Evolutionary conservation across 2,113 vertebrate species (phyloP).

Genomic region (Callithrix jacchus): DNA sequence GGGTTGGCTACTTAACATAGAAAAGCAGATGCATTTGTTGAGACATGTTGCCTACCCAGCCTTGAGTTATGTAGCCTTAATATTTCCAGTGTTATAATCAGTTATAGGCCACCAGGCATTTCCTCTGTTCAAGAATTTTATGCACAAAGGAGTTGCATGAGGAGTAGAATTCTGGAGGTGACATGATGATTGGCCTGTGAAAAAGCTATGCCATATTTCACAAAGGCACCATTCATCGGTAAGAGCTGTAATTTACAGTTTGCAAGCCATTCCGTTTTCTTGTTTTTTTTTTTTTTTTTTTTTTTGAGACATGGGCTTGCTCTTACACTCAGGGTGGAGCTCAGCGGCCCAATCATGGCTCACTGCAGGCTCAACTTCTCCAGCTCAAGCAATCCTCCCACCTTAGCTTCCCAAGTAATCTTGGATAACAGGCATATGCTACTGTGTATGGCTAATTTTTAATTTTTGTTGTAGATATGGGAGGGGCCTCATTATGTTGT

Average conservation of each 20-base stretch:
- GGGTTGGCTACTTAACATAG: not conserved
- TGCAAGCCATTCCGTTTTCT: not conserved
- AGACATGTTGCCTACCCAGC: not conserved
- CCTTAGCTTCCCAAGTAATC: too few species aligned
- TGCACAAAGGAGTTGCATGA: not conserved
- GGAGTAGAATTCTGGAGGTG: not conserved
- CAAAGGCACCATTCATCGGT: not conserved
- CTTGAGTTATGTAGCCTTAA: not conserved
- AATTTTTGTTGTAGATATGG: too few species aligned
- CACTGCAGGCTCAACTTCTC: too few species aligned
- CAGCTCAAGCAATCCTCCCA: too few species aligned
- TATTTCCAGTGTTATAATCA: slow-evolving; percentile 6
- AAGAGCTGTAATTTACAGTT: not conserved
- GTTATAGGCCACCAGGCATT: not conserved
- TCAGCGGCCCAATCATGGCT: too few species aligned
- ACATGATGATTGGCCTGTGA: not conserved
- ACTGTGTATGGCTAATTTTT: too few species aligned
- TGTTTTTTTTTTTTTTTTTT: not conserved
- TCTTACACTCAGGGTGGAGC: too few species aligned
- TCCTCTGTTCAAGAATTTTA: not conserved
- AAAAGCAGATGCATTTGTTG: slow-evolving; percentile 2
- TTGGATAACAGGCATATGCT: too few species aligned
- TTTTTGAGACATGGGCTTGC: accelerated
- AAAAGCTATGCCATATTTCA: not conserved
- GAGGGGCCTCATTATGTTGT: too few species aligned